Conservation (phyloP, 2,113 vertebrate species). For the Oryzias woworae region DNA sequence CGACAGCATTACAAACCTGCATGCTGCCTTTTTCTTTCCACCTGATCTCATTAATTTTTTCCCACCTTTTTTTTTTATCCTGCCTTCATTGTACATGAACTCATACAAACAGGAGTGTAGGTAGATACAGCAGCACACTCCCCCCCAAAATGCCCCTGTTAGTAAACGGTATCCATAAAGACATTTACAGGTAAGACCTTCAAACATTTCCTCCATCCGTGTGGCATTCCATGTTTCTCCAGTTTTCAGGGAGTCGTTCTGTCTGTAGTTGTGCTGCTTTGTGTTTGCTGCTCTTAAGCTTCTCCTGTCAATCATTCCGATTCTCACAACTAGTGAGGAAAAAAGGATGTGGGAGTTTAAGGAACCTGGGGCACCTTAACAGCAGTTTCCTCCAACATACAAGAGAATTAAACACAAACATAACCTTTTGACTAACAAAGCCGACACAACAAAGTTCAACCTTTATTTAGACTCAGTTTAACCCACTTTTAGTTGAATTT, state of each 20-base stretch:
- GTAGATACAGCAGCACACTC: slow-evolving; percentile 89
- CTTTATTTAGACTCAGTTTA: too few relatives aligned
- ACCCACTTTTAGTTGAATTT: too few relatives aligned
- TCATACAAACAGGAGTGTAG: slow-evolving; percentile 79
- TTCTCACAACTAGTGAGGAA: too few relatives aligned
- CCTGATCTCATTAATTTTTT: slow-evolving; percentile 36
- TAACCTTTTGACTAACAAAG: too few relatives aligned
- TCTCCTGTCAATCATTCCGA: too few relatives aligned
- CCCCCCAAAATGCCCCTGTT: slow-evolving; percentile 94
- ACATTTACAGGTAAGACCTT: slow-evolving; percentile 88
- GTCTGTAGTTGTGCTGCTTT: too few relatives aligned
- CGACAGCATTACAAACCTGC: slow-evolving; percentile 29
- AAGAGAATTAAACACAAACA: too few relatives aligned
- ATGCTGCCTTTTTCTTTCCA: slow-evolving; percentile 30
- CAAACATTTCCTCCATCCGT: background rate
- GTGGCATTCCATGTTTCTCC: slow-evolving; percentile 23
- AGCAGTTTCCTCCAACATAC: too few relatives aligned
- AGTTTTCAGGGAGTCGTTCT: background rate
- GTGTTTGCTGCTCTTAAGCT: too few relatives aligned
- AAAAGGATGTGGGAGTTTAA: too few relatives aligned
- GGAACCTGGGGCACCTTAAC: too few relatives aligned
- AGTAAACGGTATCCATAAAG: slow-evolving; percentile 89
- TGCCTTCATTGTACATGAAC: slow-evolving; percentile 60
- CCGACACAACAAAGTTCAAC: too few relatives aligned
- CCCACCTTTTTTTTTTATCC: slow-evolving; percentile 38